Conservation (phyloP, 1,140 invertebrate species). For the Pseudomyrmex sp. region DNA sequence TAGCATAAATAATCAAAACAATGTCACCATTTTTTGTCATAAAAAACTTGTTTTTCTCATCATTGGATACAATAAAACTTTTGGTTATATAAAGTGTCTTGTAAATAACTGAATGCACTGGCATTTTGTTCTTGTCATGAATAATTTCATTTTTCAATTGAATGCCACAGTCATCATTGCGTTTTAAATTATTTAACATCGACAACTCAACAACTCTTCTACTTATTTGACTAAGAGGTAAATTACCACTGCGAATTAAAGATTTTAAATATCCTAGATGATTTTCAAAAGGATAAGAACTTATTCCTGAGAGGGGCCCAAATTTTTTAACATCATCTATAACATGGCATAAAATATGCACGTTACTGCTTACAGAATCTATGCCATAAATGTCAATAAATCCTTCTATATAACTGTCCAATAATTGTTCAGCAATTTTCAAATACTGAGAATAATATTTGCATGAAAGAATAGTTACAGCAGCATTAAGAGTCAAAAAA, state of each 20-base stretch:
- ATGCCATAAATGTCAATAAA: constrained; percentile 30
- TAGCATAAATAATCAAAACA: neutral
- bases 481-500: neutral
- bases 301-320: neutral
- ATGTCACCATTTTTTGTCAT: constrained; percentile 2
- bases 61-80: neutral
- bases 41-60: neutral
- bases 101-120: neutral
- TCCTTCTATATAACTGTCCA: neutral
- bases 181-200: neutral
- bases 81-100: neutral
- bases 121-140: no score
- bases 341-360: constrained; percentile 20
- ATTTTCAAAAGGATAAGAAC: constrained; percentile 16
- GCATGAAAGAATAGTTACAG: constrained; percentile 16
- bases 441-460: constrained; percentile 17
- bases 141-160: no score
- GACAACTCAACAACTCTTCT: constrained; percentile 2
- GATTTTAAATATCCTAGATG: neutral
- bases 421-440: neutral
- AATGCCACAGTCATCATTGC: no score
- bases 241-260: constrained; percentile 10
- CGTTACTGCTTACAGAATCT: constrained; percentile 17
- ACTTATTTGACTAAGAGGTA: constrained; percentile 23
- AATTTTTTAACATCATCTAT: constrained; percentile 16